Evolutionary conservation across 2,888 invertebrate genomes (phyloP).

Genomic region (Aproaerema taeniolella): DNA sequence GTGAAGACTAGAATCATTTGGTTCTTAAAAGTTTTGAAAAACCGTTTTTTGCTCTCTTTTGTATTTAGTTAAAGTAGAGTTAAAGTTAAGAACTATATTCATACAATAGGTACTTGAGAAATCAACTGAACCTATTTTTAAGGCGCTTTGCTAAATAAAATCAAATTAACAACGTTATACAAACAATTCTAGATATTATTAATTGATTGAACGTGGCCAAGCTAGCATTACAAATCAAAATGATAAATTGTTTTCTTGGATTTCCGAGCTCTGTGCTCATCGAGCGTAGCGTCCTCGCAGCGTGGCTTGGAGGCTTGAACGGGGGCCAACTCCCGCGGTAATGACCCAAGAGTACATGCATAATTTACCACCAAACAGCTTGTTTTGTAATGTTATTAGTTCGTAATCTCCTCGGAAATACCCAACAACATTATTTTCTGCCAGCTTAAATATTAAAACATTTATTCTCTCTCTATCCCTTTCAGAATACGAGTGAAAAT

Average conservation of each 20-base stretch:
- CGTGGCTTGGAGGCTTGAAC: constrained; percentile 50
- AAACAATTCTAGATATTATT: no score
- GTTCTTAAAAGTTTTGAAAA: background rate
- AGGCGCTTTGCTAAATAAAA: no score
- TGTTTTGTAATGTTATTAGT: constrained; percentile 76
- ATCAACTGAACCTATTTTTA: background rate
- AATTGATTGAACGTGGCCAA: background rate
- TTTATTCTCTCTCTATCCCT: constrained; percentile 53
- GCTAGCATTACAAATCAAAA: constrained; percentile 8
- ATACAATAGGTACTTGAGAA: no score
- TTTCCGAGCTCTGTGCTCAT: constrained; percentile 32
- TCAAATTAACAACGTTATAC: no score
- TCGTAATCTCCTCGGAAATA: constrained; percentile 71
- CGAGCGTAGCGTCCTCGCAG: constrained; percentile 24
- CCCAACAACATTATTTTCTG: constrained; percentile 67
- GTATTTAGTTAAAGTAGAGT: no score
- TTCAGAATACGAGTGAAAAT: constrained; percentile 26
- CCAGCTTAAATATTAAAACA: constrained; percentile 69
- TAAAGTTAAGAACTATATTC: no score
- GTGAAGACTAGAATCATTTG: background rate
- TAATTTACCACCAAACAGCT: constrained; percentile 73
- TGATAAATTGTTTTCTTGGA: constrained; percentile 13
- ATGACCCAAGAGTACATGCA: constrained; percentile 75
- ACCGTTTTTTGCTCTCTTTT: no score
- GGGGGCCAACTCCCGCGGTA: constrained; percentile 59